phyloP scores from a whole-genome alignment of 1,140 invertebrate species.

The Drosophila albomicans region DNA sequence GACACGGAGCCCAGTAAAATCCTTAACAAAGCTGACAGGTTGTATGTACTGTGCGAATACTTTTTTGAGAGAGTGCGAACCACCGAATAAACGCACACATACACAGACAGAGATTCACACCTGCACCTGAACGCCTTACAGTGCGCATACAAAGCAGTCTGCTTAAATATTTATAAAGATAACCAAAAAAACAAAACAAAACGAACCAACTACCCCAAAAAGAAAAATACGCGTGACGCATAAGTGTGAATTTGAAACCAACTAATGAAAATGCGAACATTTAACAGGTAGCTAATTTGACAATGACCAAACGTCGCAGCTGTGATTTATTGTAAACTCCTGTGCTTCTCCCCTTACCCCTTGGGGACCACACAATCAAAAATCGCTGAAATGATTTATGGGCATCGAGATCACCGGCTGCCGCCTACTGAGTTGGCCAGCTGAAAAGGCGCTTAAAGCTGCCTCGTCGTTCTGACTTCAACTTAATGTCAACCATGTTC shows the following conservation, averaged over 20 bases:
- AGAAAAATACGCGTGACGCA: slow-evolving; percentile 22
- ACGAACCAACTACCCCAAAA: too few species aligned
- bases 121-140: slow-evolving; percentile 10
- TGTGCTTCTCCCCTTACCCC: neutral
- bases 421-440: neutral
- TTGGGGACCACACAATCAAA: slow-evolving; percentile 19
- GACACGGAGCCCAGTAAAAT: slow-evolving; percentile 32
- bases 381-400: slow-evolving; percentile 51
- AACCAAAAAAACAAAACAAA: slow-evolving; percentile 17
- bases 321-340: slow-evolving; percentile 33
- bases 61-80: slow-evolving; percentile 37
- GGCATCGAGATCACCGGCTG: slow-evolving; percentile 12
- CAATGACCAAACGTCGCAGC: slow-evolving; percentile 14
- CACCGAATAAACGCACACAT: slow-evolving; percentile 6
- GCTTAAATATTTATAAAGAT: slow-evolving; percentile 61
- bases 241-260: slow-evolving; percentile 30
- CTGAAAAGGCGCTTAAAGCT: slow-evolving; percentile 42
- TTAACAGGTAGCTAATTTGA: slow-evolving; percentile 51
- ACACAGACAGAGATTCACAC: neutral
- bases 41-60: slow-evolving; percentile 40
- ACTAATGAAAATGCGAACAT: slow-evolving; percentile 25
- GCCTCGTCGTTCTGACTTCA: slow-evolving; percentile 19
- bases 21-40: slow-evolving; percentile 58
- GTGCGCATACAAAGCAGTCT: slow-evolving; percentile 41
- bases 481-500: slow-evolving; percentile 53